A percentile compares a stretch with the other conserved stretches of the same genome.
Conservation (phyloP, 2,797 vertebrate species). For the Rhinichthys osculus region DNA sequence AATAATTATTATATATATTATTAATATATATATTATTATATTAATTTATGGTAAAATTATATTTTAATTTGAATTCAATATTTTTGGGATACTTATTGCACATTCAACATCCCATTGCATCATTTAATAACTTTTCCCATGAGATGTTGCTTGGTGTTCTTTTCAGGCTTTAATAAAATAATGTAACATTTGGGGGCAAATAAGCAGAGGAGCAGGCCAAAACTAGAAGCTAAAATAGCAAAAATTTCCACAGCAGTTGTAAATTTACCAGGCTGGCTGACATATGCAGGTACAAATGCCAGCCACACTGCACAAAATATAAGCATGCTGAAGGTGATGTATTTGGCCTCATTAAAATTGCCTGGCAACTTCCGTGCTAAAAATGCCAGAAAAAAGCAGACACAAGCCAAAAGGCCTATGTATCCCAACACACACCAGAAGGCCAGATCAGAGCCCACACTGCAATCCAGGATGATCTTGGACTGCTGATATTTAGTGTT, state of each 20-base stretch:
- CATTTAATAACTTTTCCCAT: slow-evolving; percentile 53
- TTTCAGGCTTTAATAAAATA: slow-evolving; percentile 63
- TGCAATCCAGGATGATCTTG: slow-evolving; percentile 64
- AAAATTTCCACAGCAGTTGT: slow-evolving; percentile 67
- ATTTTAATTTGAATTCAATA: neutral
- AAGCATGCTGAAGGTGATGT: slow-evolving; percentile 66
- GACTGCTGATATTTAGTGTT: slow-evolving; percentile 61
- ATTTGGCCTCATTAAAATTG: slow-evolving; percentile 66
- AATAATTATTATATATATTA: too few relatives aligned
- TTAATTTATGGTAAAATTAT: neutral
- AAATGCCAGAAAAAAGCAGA: slow-evolving; percentile 65
- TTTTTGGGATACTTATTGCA: neutral
- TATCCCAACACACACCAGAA: slow-evolving; percentile 66
- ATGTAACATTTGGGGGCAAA: slow-evolving; percentile 69
- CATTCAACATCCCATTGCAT: neutral
- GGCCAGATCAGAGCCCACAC: slow-evolving; percentile 60
- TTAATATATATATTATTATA: neutral
- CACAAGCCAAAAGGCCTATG: slow-evolving; percentile 55
- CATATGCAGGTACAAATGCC: slow-evolving; percentile 65
- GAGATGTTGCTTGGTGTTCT: slow-evolving; percentile 65
- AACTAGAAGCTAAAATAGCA: slow-evolving; percentile 66
- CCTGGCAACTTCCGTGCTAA: slow-evolving; percentile 62
- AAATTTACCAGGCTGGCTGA: slow-evolving; percentile 66
- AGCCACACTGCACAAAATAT: slow-evolving; percentile 67
- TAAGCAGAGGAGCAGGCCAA: slow-evolving; percentile 65